Evolutionary conservation across 23 tunicate genomes (phyloP).

Genomic region (Styela clava): DNA sequence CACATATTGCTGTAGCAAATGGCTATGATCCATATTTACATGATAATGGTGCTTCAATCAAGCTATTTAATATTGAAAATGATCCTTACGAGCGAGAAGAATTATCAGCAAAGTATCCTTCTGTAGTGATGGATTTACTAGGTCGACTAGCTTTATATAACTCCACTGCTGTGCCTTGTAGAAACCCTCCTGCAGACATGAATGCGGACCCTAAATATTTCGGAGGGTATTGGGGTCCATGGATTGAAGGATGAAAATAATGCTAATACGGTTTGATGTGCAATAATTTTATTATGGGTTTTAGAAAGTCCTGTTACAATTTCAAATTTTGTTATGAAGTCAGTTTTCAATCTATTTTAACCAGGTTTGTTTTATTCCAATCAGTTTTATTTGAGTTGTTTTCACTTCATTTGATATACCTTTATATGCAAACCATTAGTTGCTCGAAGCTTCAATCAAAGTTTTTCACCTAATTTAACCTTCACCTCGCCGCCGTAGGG

Average conservation of each 20-base stretch:
- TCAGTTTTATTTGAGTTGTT: no score
- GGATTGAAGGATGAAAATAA: background rate
- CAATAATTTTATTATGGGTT: no score
- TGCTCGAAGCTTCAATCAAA: no score
- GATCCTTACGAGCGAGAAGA: constrained; percentile 30
- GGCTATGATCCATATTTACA: background rate
- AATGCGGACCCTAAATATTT: constrained; percentile 25
- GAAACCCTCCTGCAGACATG: constrained; percentile 24
- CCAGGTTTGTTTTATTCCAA: no score
- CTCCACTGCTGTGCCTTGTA: constrained; percentile 37
- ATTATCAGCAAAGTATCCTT: background rate
- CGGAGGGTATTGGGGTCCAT: constrained; percentile 33
- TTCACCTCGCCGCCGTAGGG: no score
- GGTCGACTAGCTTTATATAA: constrained; percentile 8
- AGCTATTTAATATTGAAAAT: constrained; percentile 14
- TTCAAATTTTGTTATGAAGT: no score
- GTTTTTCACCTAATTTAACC: no score
- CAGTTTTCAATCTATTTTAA: no score
- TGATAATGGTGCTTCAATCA: background rate
- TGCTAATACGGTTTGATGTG: no score
- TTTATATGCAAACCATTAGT: no score
- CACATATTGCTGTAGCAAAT: background rate
- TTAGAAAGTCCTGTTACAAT: no score
- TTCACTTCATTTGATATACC: no score
- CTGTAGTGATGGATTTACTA: constrained; percentile 8